phyloP scores from a whole-genome alignment of 2,888 invertebrate species.

The Amiota mariae region DNA sequence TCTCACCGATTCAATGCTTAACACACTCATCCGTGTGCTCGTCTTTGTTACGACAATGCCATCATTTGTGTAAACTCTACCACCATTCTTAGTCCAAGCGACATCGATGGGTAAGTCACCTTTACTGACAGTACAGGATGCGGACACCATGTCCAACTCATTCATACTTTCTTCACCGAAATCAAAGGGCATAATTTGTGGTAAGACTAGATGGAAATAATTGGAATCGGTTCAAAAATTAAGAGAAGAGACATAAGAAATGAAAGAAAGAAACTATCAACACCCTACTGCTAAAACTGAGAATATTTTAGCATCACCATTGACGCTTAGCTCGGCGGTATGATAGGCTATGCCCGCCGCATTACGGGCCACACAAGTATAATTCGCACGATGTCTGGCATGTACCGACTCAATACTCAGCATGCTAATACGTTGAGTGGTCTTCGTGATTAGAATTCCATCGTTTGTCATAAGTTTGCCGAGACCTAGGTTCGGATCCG shows the following conservation, averaged over 20 bases:
- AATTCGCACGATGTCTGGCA: conserved; percentile 82
- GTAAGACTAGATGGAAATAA: conserved; percentile 76
- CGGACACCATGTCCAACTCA: conserved; percentile 81
- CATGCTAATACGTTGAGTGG: conserved; percentile 79
- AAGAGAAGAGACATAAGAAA: conserved; percentile 31
- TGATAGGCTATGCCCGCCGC: conserved; percentile 80
- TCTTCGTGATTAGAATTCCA: conserved; percentile 78
- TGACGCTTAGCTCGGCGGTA: conserved; percentile 82
- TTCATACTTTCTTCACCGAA: conserved; percentile 82
- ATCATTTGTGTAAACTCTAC: conserved; percentile 74
- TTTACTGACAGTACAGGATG: conserved; percentile 82
- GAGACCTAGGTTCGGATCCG: conserved; percentile 75
- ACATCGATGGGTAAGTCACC: conserved; percentile 87
- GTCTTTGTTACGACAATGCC: conserved; percentile 77
- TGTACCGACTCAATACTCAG: conserved; percentile 81
- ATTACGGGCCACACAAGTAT: conserved; percentile 84
- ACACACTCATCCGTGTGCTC: conserved; percentile 79
- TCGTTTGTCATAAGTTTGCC: conserved; percentile 76
- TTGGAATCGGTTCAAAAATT: neutral
- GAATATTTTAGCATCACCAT: conserved; percentile 75
- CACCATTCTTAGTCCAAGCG: conserved; percentile 79
- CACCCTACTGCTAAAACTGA: conserved; percentile 58
- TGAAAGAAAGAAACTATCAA: conserved; percentile 33
- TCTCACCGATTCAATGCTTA: conserved; percentile 78
- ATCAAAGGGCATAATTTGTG: conserved; percentile 82